Evolutionary conservation across 1,140 invertebrate species (phyloP).

Genomic region (Diplogasteroides magnus): DNA sequence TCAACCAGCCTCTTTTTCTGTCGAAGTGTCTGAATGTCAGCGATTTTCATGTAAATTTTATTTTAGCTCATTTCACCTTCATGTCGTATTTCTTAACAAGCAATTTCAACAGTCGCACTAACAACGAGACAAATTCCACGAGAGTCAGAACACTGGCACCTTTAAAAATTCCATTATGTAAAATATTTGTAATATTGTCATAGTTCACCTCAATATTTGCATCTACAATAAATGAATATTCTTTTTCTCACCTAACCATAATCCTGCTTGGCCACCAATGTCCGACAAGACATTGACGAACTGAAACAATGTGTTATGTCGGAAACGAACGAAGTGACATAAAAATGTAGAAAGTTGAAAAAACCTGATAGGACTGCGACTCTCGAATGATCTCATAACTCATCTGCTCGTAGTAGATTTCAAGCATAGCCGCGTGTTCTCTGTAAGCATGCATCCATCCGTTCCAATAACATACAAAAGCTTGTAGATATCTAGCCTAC

Average conservation of each 20-base stretch:
- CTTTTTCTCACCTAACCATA: conserved; percentile 38
- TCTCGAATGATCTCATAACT: conserved; percentile 48
- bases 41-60: no score
- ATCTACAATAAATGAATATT: conserved; percentile 8
- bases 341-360: no score
- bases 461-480: no score
- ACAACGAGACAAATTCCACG: conserved; percentile 15
- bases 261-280: conserved; percentile 47
- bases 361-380: conserved; percentile 49
- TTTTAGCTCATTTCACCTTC: no score
- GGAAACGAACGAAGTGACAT: no score
- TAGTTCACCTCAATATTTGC: not conserved
- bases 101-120: conserved; percentile 12
- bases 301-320: conserved; percentile 22
- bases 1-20: no score
- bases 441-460: conserved; percentile 4
- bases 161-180: conserved; percentile 1
- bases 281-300: conserved; percentile 54
- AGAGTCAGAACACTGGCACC: conserved; percentile 18
- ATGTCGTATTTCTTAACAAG: not conserved
- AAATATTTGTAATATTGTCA: not conserved
- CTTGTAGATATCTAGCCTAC: conserved; percentile 15
- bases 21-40: no score
- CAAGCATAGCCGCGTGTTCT: conserved; percentile 41
- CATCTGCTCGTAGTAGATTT: conserved; percentile 56